phyloP scores from a whole-genome alignment of 2,797 vertebrate species.

The Geotrypetes seraphini region DNA sequence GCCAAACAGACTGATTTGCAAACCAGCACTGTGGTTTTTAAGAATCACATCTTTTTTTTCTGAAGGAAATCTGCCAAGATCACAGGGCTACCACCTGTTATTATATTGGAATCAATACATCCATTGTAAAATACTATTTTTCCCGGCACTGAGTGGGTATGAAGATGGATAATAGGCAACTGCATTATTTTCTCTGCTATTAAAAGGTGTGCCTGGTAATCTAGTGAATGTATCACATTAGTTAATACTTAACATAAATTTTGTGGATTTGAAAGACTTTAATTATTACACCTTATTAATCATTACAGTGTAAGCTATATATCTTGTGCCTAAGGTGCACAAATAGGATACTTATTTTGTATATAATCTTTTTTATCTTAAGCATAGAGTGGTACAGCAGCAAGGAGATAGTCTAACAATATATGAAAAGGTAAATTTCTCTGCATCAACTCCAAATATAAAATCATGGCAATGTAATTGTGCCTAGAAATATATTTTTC shows the following conservation, averaged over 20 bases:
- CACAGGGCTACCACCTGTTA: slow-evolving; percentile 14
- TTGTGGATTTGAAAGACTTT: slow-evolving; percentile 15
- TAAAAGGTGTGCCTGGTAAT: slow-evolving; percentile 11
- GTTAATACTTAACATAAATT: slow-evolving; percentile 11
- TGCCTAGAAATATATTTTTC: too few species aligned
- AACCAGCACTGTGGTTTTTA: slow-evolving; percentile 17
- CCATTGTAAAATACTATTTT: slow-evolving; percentile 20
- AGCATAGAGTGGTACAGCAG: not conserved
- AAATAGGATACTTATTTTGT: slow-evolving; percentile 1
- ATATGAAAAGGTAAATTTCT: not conserved
- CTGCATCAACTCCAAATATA: too few species aligned
- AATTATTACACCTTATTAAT: slow-evolving; percentile 15
- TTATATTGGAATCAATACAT: slow-evolving; percentile 22
- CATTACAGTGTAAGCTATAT: slow-evolving; percentile 1
- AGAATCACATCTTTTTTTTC: slow-evolving; percentile 20
- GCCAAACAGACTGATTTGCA: slow-evolving; percentile 13
- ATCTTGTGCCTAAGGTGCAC: not conserved
- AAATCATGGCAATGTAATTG: too few species aligned
- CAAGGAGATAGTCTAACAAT: not conserved
- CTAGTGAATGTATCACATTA: slow-evolving; percentile 16
- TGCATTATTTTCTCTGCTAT: slow-evolving; percentile 10
- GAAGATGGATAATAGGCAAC: slow-evolving; percentile 14
- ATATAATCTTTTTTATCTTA: slow-evolving; percentile 1
- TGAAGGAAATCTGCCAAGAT: slow-evolving; percentile 19
- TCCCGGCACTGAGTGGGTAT: not conserved